These are phyloP conservation scores for Tetragonisca angustula DNA, from an alignment of 2,888 invertebrate genomes.

Conservation along the genomic window DNA sequence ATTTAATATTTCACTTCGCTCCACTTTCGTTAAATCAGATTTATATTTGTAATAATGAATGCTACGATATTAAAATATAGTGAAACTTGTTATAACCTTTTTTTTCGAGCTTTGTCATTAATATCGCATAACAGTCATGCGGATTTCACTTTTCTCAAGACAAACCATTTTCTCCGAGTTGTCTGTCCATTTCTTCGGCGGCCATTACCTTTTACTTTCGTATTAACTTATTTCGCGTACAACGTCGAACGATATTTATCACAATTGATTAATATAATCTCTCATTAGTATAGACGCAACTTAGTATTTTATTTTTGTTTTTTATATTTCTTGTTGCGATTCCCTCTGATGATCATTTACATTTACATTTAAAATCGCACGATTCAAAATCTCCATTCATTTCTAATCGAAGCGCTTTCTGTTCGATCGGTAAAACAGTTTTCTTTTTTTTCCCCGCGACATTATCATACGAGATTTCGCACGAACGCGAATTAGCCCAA, in stretches of 20 bases:
- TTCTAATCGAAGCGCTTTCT: neutral
- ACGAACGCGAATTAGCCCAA: neutral
- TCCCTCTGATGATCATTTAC: no score
- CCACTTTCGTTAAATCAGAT: neutral
- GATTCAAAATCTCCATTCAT: neutral
- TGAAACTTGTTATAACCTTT: neutral
- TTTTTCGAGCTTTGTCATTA: conserved; percentile 3
- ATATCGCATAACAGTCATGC: conserved; percentile 41
- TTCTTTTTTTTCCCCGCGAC: neutral
- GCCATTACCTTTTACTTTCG: conserved; percentile 53
- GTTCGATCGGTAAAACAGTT: neutral
- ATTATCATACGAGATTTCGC: neutral
- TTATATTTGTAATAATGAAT: conserved; percentile 2
- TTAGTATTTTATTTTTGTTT: neutral
- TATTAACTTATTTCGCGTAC: conserved; percentile 15
- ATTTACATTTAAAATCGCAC: neutral
- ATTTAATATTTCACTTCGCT: neutral
- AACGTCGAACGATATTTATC: conserved; percentile 20
- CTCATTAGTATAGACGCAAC: neutral
- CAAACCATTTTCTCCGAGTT: conserved; percentile 66
- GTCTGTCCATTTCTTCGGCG: conserved; percentile 36
- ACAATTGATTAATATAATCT: neutral
- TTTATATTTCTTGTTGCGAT: neutral
- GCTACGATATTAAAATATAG: neutral
- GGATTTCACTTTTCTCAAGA: conserved; percentile 74